A percentile compares a stretch with the other conserved stretches of the same genome.
These are phyloP conservation scores for Leuciscus idus DNA, from an alignment of 2,113 vertebrate species.

Conservation along the genomic window DNA sequence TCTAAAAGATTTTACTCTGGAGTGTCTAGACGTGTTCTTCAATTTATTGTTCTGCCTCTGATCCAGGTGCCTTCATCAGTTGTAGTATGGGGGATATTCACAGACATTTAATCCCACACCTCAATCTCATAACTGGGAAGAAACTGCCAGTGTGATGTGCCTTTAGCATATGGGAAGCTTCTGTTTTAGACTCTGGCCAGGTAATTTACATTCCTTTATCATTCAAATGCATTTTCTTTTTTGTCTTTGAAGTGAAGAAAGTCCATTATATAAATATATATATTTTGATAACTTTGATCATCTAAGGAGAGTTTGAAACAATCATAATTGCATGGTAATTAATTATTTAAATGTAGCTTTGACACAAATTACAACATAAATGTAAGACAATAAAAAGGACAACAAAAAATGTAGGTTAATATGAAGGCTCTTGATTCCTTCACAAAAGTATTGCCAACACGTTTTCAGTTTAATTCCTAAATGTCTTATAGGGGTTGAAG, in stretches of 20 bases:
- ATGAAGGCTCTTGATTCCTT: not conserved
- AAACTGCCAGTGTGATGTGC: not conserved
- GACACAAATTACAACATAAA: no score
- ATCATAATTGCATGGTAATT: no score
- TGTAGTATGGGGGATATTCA: not conserved
- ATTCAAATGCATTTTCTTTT: not conserved
- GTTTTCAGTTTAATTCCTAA: not conserved
- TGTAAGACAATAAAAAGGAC: no score
- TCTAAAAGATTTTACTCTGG: constrained; percentile 12
- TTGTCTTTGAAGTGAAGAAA: not conserved
- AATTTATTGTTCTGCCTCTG: not conserved
- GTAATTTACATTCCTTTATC: not conserved
- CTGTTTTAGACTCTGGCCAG: not conserved
- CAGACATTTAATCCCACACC: not conserved
- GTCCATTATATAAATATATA: no score
- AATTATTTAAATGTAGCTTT: no score
- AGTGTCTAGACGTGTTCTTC: not conserved
- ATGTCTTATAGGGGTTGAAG: not conserved
- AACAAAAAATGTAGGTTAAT: no score
- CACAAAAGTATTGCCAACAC: not conserved
- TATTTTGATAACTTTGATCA: no score
- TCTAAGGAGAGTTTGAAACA: no score
- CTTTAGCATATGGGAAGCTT: not conserved
- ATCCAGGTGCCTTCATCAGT: not conserved
- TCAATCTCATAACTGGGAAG: not conserved